These are phyloP conservation scores for Ooceraea biroi DNA, from an alignment of 1,140 invertebrate genomes.

Conservation along the genomic window DNA sequence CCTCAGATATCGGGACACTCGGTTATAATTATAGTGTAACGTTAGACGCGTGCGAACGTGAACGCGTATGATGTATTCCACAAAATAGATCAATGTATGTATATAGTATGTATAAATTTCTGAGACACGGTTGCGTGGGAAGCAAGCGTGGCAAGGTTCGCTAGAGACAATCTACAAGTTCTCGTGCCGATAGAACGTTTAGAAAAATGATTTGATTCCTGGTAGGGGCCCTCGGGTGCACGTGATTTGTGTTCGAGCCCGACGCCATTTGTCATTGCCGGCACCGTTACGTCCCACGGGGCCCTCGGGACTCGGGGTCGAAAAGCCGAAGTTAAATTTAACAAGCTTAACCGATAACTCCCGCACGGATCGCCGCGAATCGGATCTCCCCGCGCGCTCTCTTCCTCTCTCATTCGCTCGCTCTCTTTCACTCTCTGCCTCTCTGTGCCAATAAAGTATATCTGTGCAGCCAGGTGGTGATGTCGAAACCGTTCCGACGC, in stretches of 20 bases:
- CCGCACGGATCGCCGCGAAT: constrained; percentile 62
- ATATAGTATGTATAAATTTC: too few species aligned
- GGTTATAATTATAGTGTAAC: constrained; percentile 34
- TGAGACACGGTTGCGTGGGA: constrained; percentile 49
- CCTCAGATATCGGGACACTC: constrained; percentile 15
- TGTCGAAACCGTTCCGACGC: constrained; percentile 45
- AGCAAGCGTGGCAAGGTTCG: constrained; percentile 46
- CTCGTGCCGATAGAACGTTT: constrained; percentile 66
- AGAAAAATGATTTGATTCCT: constrained; percentile 73
- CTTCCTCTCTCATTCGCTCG: background rate
- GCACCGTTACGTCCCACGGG: constrained; percentile 74
- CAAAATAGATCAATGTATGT: constrained; percentile 48
- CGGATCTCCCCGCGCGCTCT: background rate
- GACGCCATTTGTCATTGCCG: constrained; percentile 72
- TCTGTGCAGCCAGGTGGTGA: constrained; percentile 60
- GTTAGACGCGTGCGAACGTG: constrained; percentile 30
- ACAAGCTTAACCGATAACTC: constrained; percentile 75
- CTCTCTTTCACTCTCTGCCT: constrained; percentile 49
- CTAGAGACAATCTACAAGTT: constrained; percentile 58
- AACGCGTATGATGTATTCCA: background rate
- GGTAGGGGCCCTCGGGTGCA: constrained; percentile 62
- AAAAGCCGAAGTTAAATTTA: constrained; percentile 76
- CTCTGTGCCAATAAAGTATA: background rate
- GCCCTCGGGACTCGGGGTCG: constrained; percentile 63
- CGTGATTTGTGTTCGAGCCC: constrained; percentile 73